Evolutionary conservation across 2,888 invertebrate species (phyloP).

Genomic region (Hedya salicella): DNA sequence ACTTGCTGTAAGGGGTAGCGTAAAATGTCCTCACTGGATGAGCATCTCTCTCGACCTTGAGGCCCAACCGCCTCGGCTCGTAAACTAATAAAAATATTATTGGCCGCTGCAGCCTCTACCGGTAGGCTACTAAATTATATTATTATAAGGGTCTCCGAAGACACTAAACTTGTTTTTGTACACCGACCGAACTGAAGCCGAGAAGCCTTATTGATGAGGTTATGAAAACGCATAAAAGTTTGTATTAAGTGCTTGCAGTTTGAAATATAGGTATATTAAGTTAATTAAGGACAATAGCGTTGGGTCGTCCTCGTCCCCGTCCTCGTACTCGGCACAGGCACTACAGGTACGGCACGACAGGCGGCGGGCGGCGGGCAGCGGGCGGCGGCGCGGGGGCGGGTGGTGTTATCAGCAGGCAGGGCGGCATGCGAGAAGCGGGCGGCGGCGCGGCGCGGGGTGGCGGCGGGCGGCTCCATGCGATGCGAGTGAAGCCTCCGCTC

Average conservation of each 20-base stretch:
- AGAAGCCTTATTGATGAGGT: background rate
- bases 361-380: conserved; percentile 49
- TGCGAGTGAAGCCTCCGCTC: conserved; percentile 61
- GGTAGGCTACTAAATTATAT: conserved; percentile 28
- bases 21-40: conserved; percentile 51
- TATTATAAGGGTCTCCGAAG: conserved; percentile 22
- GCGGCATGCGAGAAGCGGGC: conserved; percentile 50
- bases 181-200: conserved; percentile 9
- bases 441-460: conserved; percentile 47
- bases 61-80: conserved; percentile 46
- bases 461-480: conserved; percentile 54
- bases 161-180: conserved; percentile 31
- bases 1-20: background rate
- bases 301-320: conserved; percentile 46
- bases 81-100: conserved; percentile 43
- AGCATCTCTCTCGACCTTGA: conserved; percentile 61
- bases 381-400: conserved; percentile 50
- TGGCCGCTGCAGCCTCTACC: conserved; percentile 29
- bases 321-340: conserved; percentile 20
- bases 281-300: conserved; percentile 52
- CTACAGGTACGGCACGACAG: conserved; percentile 49
- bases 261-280: background rate
- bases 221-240: background rate
- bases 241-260: no score
- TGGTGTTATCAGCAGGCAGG: conserved; percentile 52